These are phyloP conservation scores for Capra hircus DNA, from an alignment of 2,113 vertebrate species.

Conservation along the genomic window DNA sequence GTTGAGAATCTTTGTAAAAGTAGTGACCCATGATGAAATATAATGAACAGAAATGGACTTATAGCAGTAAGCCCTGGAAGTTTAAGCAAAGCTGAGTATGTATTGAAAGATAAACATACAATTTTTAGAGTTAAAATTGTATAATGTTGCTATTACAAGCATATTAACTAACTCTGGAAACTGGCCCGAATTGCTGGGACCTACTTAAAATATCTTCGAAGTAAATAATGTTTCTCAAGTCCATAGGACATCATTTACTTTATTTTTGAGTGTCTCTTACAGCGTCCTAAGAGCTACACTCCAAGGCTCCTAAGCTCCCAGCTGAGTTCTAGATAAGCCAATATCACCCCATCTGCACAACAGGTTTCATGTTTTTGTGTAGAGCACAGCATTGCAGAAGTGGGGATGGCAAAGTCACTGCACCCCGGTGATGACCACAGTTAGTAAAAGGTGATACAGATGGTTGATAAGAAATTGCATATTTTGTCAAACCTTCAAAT, in stretches of 20 bases:
- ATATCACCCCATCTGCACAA: not conserved
- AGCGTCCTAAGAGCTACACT: not conserved
- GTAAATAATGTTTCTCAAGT: not conserved
- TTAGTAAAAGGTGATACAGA: not conserved
- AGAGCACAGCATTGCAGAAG: not conserved
- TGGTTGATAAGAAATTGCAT: not conserved
- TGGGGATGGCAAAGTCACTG: not conserved
- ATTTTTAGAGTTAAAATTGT: not conserved
- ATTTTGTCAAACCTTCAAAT: not conserved
- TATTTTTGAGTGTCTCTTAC: not conserved
- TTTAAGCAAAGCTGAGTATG: not conserved
- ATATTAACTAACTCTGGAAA: not conserved
- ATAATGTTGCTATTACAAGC: not conserved
- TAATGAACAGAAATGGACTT: not conserved
- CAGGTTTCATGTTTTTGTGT: not conserved
- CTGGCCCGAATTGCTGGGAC: not conserved
- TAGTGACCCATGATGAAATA: not conserved
- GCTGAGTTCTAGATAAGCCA: not conserved
- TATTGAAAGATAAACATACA: not conserved
- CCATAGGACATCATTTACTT: not conserved
- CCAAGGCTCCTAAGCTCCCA: not conserved
- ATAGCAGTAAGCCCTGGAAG: not conserved
- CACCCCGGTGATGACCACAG: not conserved
- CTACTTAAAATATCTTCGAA: not conserved
- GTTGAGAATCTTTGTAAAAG: constrained; percentile 5